Conservation (phyloP, 2,888 invertebrate species). For the Monochamus alternatus region DNA sequence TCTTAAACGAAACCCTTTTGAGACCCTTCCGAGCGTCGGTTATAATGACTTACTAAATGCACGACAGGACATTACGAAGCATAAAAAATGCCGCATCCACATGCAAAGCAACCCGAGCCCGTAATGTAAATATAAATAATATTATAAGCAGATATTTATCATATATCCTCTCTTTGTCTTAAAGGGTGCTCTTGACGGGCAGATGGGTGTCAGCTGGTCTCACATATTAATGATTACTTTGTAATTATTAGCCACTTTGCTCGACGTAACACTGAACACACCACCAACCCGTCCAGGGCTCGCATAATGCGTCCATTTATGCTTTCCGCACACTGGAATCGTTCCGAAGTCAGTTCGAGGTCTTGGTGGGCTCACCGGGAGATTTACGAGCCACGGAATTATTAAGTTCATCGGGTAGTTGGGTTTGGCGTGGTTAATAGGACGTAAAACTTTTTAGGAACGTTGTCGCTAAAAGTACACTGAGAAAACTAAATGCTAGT, state of each 20-base stretch:
- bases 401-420: too few species aligned
- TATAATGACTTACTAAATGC: not conserved
- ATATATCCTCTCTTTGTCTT: constrained; percentile 70
- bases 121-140: constrained; percentile 66
- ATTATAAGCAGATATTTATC: constrained; percentile 70
- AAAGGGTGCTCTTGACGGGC: constrained; percentile 69
- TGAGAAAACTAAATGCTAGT: too few species aligned
- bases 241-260: constrained; percentile 71
- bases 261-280: constrained; percentile 65
- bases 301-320: constrained; percentile 31
- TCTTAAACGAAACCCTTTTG: too few species aligned
- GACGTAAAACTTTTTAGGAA: too few species aligned
- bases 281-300: constrained; percentile 50
- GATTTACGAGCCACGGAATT: not conserved
- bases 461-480: too few species aligned
- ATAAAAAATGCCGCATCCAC: constrained; percentile 44
- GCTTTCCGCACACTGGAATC: constrained; percentile 8
- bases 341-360: constrained; percentile 10
- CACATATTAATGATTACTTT: constrained; percentile 70
- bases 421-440: too few species aligned
- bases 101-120: constrained; percentile 66
- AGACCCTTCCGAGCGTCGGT: not conserved
- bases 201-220: constrained; percentile 71
- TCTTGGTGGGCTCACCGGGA: not conserved
- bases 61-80: constrained; percentile 1